Percentiles rank a stretch among this genome's conserved stretches.
These are phyloP conservation scores for Eurosta solidaginis DNA, from an alignment of 1,140 invertebrate species.

Conservation along the genomic window DNA sequence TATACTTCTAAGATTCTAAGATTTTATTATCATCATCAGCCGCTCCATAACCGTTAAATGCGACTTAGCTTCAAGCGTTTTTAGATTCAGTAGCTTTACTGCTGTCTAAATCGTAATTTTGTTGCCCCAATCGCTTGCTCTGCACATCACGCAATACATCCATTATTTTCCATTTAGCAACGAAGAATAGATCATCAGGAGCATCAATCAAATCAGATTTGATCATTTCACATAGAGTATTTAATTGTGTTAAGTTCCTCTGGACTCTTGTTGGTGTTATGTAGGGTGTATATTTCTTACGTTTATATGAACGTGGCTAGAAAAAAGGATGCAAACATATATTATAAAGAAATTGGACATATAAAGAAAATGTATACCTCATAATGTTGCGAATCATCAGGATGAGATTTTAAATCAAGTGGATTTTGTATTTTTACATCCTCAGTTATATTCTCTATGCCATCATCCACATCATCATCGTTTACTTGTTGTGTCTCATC, in stretches of 20 bases:
- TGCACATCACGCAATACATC: constrained; percentile 48
- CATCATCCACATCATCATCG: too few species aligned
- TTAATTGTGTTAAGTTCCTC: constrained; percentile 33
- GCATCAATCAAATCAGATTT: constrained; percentile 37
- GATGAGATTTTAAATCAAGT: background rate
- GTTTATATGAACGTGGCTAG: too few species aligned
- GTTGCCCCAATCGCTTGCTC: constrained; percentile 40
- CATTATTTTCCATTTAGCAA: constrained; percentile 54
- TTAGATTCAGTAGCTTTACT: too few species aligned
- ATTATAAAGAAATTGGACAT: background rate
- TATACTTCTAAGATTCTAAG: too few species aligned
- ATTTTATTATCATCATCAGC: too few species aligned
- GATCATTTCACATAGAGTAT: constrained; percentile 49
- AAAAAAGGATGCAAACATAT: background rate
- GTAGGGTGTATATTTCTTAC: background rate
- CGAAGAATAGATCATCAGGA: constrained; percentile 44
- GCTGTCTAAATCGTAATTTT: too few species aligned
- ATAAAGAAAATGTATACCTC: background rate
- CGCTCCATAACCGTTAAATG: too few species aligned
- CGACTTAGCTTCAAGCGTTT: too few species aligned
- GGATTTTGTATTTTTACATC: background rate
- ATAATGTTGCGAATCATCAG: background rate
- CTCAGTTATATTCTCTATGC: too few species aligned
- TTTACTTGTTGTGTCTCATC: too few species aligned
- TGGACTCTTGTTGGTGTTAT: background rate